Conservation (phyloP, 1,140 invertebrate genomes). For the Melipona quadrifasciata region DNA sequence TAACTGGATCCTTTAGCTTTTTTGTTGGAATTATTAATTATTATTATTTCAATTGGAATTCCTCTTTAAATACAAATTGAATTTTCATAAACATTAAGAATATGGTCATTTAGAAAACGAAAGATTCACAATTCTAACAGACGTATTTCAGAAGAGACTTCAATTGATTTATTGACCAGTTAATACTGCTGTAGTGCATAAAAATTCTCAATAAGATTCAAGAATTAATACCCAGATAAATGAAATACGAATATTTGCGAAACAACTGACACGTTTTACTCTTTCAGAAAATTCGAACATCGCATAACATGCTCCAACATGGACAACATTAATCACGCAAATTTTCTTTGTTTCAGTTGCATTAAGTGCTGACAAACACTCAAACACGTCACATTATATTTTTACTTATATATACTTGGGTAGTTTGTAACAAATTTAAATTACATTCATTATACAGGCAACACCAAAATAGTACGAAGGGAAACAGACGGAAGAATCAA, state of each 20-base stretch:
- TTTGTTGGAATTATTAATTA: not conserved
- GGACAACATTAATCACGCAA: slow-evolving; percentile 4
- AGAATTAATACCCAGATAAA: not conserved
- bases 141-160: too few species aligned
- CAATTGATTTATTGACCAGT: not conserved
- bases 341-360: slow-evolving; percentile 43
- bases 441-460: not conserved
- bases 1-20: not conserved
- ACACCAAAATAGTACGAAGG: not conserved
- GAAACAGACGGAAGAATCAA: too few species aligned
- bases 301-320: too few species aligned
- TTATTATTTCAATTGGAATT: not conserved
- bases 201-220: not conserved
- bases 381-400: not conserved
- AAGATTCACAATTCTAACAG: not conserved
- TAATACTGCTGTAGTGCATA: not conserved
- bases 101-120: not conserved
- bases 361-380: not conserved
- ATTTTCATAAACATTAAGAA: not conserved
- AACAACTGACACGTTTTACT: not conserved
- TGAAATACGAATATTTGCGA: not conserved
- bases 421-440: not conserved
- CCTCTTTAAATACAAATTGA: too few species aligned
- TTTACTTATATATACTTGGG: not conserved
- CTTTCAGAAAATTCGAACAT: slow-evolving; percentile 17